Evolutionary conservation across 2,113 vertebrate genomes (phyloP).

Genomic region (Guaruba guarouba): DNA sequence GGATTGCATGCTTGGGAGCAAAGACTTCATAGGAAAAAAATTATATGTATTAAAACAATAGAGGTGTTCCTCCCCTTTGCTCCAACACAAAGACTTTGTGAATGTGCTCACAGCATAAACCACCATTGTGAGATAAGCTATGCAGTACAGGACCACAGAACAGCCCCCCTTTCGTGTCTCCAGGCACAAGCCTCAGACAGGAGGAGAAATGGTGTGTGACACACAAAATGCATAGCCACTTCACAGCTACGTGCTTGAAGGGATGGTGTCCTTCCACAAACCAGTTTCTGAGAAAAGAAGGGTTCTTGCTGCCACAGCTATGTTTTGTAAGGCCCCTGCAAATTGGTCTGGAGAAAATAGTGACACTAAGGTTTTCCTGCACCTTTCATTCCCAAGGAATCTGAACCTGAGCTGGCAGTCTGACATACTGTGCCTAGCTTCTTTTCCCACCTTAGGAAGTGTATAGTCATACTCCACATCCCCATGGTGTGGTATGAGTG

Average conservation of each 20-base stretch:
- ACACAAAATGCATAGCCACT: neutral
- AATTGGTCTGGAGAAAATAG: neutral
- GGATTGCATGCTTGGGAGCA: neutral
- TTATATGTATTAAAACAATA: neutral
- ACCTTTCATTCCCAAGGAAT: neutral
- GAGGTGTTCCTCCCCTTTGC: neutral
- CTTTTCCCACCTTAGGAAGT: neutral
- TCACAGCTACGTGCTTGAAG: neutral
- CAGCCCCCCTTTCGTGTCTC: neutral
- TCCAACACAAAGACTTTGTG: neutral
- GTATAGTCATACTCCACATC: neutral
- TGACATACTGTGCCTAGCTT: neutral
- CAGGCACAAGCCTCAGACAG: neutral
- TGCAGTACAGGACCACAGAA: neutral
- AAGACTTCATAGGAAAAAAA: neutral
- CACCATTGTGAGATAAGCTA: rapidly evolving
- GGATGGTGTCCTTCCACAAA: neutral
- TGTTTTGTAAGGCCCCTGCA: neutral
- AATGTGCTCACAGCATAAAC: neutral
- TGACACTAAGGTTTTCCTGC: neutral
- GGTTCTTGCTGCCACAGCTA: neutral
- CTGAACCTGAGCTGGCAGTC: neutral
- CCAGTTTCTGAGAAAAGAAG: neutral
- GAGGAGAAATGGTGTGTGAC: neutral
- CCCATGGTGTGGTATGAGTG: neutral